These are phyloP conservation scores for Colaptes auratus DNA, from an alignment of 2,113 vertebrate genomes.

Conservation along the genomic window DNA sequence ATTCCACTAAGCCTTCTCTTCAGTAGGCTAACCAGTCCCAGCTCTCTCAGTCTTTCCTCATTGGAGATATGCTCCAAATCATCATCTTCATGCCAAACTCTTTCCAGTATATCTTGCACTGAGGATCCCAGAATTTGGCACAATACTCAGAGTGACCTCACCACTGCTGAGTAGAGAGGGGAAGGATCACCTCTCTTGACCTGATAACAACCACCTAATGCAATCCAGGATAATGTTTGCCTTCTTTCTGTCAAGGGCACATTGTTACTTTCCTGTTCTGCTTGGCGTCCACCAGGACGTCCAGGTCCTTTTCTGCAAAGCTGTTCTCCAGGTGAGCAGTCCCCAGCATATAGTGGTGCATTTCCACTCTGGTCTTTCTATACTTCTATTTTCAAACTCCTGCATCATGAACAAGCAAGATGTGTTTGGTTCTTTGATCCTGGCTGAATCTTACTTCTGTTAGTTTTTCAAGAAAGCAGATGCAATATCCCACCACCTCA, in stretches of 20 bases:
- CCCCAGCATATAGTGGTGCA: rapidly evolving
- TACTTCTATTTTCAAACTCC: background rate
- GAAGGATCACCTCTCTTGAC: background rate
- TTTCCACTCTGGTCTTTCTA: background rate
- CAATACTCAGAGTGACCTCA: background rate
- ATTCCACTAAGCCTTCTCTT: background rate
- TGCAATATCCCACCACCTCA: background rate
- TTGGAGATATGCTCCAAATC: too few species aligned
- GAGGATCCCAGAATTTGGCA: background rate
- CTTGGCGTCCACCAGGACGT: background rate
- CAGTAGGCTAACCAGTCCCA: too few species aligned
- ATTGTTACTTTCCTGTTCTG: background rate
- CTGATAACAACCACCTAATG: background rate
- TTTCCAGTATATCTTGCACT: too few species aligned
- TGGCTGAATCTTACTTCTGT: background rate
- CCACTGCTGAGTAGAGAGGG: background rate
- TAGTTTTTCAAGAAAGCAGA: background rate
- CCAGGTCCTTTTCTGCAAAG: background rate
- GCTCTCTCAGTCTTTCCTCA: too few species aligned
- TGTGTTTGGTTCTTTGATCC: background rate
- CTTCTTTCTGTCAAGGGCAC: background rate
- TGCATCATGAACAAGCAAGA: background rate
- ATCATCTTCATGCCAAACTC: too few species aligned
- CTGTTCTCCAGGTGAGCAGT: background rate
- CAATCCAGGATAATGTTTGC: background rate